Percentiles rank a stretch among this genome's conserved stretches.
These are phyloP conservation scores for Gephyroberyx darwinii DNA, from an alignment of 2,797 vertebrate species.

Conservation along the genomic window DNA sequence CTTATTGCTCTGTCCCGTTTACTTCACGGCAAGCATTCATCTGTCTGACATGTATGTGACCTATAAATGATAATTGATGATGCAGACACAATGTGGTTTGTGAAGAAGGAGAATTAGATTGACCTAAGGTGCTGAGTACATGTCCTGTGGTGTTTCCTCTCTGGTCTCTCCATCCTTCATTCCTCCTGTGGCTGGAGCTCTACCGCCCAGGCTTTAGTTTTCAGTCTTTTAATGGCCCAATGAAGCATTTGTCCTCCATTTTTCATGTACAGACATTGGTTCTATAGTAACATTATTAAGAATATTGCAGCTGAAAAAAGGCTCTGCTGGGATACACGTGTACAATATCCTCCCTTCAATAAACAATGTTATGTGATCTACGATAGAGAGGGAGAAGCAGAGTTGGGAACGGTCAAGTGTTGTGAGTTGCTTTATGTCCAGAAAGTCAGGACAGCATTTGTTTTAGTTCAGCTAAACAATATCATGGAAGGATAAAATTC, in stretches of 20 bases:
- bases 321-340: conserved; percentile 19
- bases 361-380: conserved; percentile 37
- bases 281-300: conserved; percentile 48
- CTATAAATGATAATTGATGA: background rate
- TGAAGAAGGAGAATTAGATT: conserved; percentile 16
- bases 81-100: conserved; percentile 12
- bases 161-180: conserved; percentile 18
- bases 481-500: no score
- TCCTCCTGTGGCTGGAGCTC: conserved; percentile 17
- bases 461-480: no score
- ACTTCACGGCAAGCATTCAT: background rate
- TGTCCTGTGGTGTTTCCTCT: conserved; percentile 14
- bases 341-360: conserved; percentile 44
- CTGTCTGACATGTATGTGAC: conserved; percentile 9
- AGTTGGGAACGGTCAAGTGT: background rate
- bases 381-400: background rate
- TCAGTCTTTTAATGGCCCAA: conserved; percentile 32
- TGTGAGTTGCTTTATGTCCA: no score
- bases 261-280: conserved; percentile 5
- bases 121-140: background rate
- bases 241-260: conserved; percentile 46
- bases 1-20: background rate
- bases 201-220: conserved; percentile 7
- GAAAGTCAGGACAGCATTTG: no score
- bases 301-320: conserved; percentile 33